Evolutionary conservation across 2,888 invertebrate genomes (phyloP), one percentile per base, ranked within the genome.

Genomic region (Hirtodrosophila trivittata): DNA sequence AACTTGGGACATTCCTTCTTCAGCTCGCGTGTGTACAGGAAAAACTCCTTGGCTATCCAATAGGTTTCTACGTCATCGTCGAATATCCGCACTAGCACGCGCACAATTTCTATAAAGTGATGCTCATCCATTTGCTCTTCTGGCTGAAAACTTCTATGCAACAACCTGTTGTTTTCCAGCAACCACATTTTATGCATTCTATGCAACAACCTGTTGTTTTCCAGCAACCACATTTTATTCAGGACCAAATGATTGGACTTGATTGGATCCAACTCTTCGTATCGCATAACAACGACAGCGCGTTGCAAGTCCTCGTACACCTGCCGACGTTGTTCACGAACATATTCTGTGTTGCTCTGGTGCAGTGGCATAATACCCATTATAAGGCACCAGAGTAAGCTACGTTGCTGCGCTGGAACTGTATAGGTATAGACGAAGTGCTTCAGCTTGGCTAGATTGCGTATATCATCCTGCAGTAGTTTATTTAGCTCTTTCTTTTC

Each of bases 401-500:
- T 77, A 4, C 97, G 93, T 76, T 97, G 95, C 3, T 94, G 93
- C 9, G 94, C 93, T 3, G 97, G 97, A 10, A 97, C 95, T 0
- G 95, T 94, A 88, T 96, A 97, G 63, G 96, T 92, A 50, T 96
- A 91, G 84, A 96, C 96, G 89, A 97, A 97, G 87, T 97, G 96
- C 82, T 94, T 94, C 21, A 98, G 89, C 90, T 97, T 89, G 95
- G 92, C 9, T 94, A 83, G 71, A 56, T 89, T 89, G n/a, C 87
- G 87, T 37, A 86, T 95, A 84, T 95, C 95, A 74, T 97, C 97
- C 87, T 97, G 96, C 81, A 97, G 91, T 8, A 97, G 91, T 84
- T 97, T 96, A 91, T 97, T 97, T 35, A 97, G 91, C 0, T 97
- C 97, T 91, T 96, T 97, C 89, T 96, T 97, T 87, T 96, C 96